phyloP scores from a whole-genome alignment of 2,113 vertebrate species.

The Colinus virginianus region DNA sequence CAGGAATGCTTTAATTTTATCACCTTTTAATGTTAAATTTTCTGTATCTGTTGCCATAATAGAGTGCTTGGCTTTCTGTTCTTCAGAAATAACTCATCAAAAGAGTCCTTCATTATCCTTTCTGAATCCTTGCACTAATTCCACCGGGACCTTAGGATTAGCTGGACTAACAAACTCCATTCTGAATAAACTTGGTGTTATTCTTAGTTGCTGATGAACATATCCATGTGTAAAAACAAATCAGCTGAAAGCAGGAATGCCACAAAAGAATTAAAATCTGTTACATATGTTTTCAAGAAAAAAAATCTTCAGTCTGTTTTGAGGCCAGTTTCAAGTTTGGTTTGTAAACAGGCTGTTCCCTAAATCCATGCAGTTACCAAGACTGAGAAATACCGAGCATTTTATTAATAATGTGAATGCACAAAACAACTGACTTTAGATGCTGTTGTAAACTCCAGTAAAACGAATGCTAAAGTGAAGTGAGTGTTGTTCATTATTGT shows the following conservation, averaged over 20 bases:
- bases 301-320: background rate
- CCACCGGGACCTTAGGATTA: conserved; percentile 34
- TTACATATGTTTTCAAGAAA: conserved; percentile 31
- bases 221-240: background rate
- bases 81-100: background rate
- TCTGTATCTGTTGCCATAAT: background rate
- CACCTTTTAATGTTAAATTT: background rate
- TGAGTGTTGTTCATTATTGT: background rate
- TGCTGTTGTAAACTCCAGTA: background rate
- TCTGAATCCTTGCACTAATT: conserved; percentile 28
- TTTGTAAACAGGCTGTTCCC: rapidly evolving
- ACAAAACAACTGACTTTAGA: background rate
- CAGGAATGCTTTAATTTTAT: background rate
- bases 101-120: conserved; percentile 16
- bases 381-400: background rate
- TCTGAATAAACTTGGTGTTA: conserved; percentile 8
- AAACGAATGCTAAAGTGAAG: background rate
- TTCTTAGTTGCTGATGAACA: conserved; percentile 14
- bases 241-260: conserved; percentile 38
- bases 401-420: background rate
- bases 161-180: background rate
- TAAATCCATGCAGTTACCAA: background rate
- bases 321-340: background rate
- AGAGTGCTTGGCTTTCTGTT: conserved; percentile 8
- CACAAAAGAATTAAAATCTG: conserved; percentile 15